These are phyloP conservation scores for Pipa parva DNA, from an alignment of 2,113 vertebrate genomes.

Conservation along the genomic window DNA sequence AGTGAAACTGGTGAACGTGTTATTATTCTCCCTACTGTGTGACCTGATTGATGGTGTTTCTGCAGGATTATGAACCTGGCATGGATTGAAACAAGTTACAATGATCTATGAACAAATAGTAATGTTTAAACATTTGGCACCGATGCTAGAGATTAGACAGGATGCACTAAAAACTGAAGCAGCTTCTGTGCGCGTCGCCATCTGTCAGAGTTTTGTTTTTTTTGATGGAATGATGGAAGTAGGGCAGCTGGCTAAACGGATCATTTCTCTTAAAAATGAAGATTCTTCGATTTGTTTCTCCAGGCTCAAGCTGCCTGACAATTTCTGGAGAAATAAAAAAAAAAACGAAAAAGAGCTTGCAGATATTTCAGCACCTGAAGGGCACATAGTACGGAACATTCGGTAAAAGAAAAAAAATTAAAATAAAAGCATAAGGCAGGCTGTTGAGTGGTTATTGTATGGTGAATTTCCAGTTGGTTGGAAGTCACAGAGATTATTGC, in stretches of 20 bases:
- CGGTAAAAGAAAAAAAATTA: too few species aligned
- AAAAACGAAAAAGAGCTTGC: background rate
- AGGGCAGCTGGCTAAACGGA: conserved; percentile 43
- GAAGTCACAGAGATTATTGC: conserved; percentile 1
- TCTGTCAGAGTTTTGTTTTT: conserved; percentile 48
- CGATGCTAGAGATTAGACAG: conserved; percentile 48
- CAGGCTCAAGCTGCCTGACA: conserved; percentile 43
- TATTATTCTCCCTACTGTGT: background rate
- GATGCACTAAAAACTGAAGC: conserved; percentile 53
- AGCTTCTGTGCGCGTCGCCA: conserved; percentile 51
- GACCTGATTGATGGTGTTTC: conserved; percentile 58
- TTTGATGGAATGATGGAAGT: conserved; percentile 34
- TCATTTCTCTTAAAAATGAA: conserved; percentile 45
- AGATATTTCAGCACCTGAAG: background rate
- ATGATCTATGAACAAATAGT: conserved; percentile 61
- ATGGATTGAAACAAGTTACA: conserved; percentile 54
- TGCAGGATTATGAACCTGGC: conserved; percentile 59
- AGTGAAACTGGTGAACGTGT: too few species aligned
- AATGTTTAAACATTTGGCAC: conserved; percentile 55
- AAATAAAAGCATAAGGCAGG: background rate
- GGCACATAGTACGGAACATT: background rate
- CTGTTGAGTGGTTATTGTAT: background rate
- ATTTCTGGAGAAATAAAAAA: conserved; percentile 2
- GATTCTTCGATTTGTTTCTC: conserved; percentile 38
- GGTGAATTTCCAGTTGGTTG: conserved; percentile 16